Base-by-base conservation (phyloP, 1,140 invertebrate species). In the Dendroctonus ponderosae region DNA sequence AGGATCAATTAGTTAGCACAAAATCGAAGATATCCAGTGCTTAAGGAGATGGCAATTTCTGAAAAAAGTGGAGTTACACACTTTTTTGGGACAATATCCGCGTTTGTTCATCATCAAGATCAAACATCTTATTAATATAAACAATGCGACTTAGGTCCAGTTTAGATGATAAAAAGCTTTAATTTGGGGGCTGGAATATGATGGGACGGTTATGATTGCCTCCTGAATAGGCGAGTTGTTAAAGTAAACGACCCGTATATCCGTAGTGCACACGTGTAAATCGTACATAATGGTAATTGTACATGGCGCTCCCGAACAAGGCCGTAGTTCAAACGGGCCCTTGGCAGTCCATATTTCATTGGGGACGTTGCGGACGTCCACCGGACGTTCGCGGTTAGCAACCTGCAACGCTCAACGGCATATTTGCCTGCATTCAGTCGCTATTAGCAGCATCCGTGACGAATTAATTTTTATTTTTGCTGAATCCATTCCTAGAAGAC, bases 341-440 rank as follows among this genome's bases (percentile, higher is more conserved):
- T 49, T 64, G 41, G 62, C 40, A 52, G 39, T 64, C 44, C 52
- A 64, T 64, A 64, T 52, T 56, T 64, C 62, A 64, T 64, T n/a
- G 38, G 62, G 62, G 62, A 64, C 52, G 51, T 9, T 57, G 62
- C 62, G 62, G 62, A 56, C 62, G 49, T 50, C 54, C 37, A 56
- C 53, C 62, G 62, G 62, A 64, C 62, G 53, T 64, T 64, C 56
- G 62, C 62, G 62, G 62, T 49, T 26, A 46, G 52, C 51, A 56
- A 52, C 62, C 53, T 56, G 62, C 62, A 64, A 52, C 46, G 62
- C 53, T 38, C 62, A 11, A 14, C 14, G 49, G 37, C 48, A 50
- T 40, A 62, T 9, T 12, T 37, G 48, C 15, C 59, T 62, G 59
- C 59, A 62, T 62, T 62, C 59, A 49, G 50, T 54, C 43, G 62